A percentile compares a stretch with the other conserved stretches of the same genome.
Evolutionary conservation across 2,888 invertebrate genomes (phyloP).

Genomic region (Teleiodes luculella): DNA sequence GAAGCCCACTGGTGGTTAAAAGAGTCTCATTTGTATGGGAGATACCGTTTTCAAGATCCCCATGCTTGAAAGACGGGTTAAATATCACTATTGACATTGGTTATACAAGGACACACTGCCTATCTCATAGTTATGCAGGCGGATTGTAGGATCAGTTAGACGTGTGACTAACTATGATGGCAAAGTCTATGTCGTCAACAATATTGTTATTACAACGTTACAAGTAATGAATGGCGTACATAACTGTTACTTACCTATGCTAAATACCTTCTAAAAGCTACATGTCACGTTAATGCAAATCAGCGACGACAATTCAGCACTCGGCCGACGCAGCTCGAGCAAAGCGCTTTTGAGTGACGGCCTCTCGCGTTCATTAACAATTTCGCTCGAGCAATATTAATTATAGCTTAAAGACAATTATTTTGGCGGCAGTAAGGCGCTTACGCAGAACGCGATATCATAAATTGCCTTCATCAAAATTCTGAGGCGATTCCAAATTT

Average conservation of each 20-base stretch:
- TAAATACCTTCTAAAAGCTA: constrained; percentile 11
- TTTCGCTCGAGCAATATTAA: constrained; percentile 31
- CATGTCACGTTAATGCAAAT: constrained; percentile 26
- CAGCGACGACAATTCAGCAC: constrained; percentile 21
- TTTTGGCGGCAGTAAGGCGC: constrained; percentile 34
- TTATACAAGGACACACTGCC: too few relatives aligned
- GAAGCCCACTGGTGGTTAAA: too few relatives aligned
- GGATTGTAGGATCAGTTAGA: too few relatives aligned
- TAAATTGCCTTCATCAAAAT: constrained; percentile 61
- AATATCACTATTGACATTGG: too few relatives aligned
- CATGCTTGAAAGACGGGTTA: too few relatives aligned
- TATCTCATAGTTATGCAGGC: too few relatives aligned
- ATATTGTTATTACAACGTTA: not conserved
- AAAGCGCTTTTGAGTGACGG: constrained; percentile 21
- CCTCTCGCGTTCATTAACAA: constrained; percentile 26
- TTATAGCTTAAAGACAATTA: constrained; percentile 37
- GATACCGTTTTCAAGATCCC: too few relatives aligned
- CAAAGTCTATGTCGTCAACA: not conserved
- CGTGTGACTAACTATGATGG: too few relatives aligned
- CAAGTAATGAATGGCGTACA: not conserved
- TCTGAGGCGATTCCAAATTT: constrained; percentile 47
- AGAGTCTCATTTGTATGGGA: too few relatives aligned
- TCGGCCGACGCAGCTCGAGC: constrained; percentile 20
- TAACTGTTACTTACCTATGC: constrained; percentile 3
- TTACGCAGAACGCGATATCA: constrained; percentile 43